These are phyloP conservation scores for Anthopleura xanthogrammica DNA, from an alignment of 92 coral and sea anemone genomes.

Conservation along the genomic window DNA sequence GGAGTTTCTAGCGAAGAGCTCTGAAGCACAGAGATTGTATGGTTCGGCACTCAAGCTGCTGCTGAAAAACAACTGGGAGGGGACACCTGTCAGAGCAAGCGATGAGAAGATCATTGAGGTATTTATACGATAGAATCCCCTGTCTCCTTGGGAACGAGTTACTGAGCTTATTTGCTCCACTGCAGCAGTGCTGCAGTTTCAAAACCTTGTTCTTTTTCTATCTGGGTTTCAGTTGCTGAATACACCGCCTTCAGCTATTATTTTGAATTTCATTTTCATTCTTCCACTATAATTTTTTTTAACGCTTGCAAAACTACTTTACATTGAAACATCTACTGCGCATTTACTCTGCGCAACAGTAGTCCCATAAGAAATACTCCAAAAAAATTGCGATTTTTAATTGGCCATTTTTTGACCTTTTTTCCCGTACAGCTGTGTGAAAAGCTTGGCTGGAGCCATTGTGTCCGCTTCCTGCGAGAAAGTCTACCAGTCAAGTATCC, in stretches of 20 bases:
- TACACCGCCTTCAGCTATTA: too few species aligned
- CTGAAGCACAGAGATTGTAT: conserved; percentile 59
- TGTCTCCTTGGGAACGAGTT: too few species aligned
- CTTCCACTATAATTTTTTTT: too few species aligned
- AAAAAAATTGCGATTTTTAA: too few species aligned
- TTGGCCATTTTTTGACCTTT: neutral
- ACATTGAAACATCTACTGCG: neutral
- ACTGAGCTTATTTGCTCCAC: too few species aligned
- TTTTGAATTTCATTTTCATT: too few species aligned
- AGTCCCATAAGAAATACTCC: too few species aligned
- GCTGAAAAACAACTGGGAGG: conserved; percentile 72
- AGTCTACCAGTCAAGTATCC: conserved; percentile 82
- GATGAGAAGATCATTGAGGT: conserved; percentile 82
- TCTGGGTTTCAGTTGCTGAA: too few species aligned
- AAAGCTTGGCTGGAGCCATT: conserved; percentile 84
- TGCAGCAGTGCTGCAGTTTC: too few species aligned
- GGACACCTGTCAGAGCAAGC: conserved; percentile 46
- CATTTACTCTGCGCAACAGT: too few species aligned
- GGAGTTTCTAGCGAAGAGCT: conserved; percentile 63
- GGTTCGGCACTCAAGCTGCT: conserved; percentile 77
- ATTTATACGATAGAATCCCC: neutral
- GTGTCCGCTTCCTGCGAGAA: conserved; percentile 61
- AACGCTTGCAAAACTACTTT: too few species aligned
- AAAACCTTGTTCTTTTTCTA: too few species aligned
- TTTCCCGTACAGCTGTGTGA: conserved; percentile 73